Evolutionary conservation across 1,140 invertebrate genomes (phyloP).

Genomic region (Bursaphelenchus mucronatus): DNA sequence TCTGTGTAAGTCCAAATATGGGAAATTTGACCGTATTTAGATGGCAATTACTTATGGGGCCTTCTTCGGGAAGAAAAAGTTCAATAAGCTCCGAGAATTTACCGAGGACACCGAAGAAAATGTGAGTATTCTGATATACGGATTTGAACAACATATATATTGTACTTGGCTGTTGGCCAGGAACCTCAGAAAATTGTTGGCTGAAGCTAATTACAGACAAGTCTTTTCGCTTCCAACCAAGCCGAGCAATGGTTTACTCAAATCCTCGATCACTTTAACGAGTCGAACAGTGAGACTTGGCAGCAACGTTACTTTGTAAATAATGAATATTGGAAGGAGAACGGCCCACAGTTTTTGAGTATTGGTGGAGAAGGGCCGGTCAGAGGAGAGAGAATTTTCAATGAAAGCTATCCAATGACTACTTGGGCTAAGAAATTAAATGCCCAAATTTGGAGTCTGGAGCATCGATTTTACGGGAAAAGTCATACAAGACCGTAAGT

Average conservation of each 20-base stretch:
- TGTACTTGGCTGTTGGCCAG: too few species aligned
- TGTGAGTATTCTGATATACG: too few species aligned
- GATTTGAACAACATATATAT: too few species aligned
- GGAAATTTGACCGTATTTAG: too few species aligned
- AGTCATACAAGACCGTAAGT: conserved; percentile 69
- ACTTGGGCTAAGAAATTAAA: conserved; percentile 73
- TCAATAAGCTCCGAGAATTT: too few species aligned
- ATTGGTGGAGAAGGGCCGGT: conserved; percentile 67
- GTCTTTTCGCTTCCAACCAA: not conserved
- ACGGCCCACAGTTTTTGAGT: conserved; percentile 79
- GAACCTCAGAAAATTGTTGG: too few species aligned
- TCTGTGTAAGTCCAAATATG: too few species aligned
- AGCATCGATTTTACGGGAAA: conserved; percentile 87
- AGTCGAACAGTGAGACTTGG: conserved; percentile 9
- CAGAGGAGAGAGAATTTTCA: not conserved
- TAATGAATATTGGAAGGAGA: conserved; percentile 68
- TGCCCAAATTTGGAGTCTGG: conserved; percentile 77
- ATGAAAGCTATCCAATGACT: not conserved
- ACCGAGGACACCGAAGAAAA: too few species aligned
- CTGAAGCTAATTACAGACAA: too few species aligned
- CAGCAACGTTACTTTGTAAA: conserved; percentile 74
- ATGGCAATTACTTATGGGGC: too few species aligned
- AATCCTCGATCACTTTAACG: conserved; percentile 21
- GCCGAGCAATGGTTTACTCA: conserved; percentile 12
- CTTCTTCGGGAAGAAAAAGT: too few species aligned